phyloP scores from a whole-genome alignment of 1,140 invertebrate species.

The Acromyrmex echinatior region DNA sequence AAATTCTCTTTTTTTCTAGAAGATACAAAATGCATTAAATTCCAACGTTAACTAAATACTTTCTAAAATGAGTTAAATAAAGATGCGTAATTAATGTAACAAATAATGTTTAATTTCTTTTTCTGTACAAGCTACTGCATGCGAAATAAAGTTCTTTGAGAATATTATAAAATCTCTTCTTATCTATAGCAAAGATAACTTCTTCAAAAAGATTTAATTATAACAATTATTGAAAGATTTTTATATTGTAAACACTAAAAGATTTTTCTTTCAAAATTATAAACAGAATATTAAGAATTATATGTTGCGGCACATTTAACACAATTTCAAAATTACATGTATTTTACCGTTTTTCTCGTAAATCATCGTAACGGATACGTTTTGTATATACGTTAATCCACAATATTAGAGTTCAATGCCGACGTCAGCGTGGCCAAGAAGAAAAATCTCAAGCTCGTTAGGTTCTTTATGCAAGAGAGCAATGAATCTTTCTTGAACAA shows the following conservation, averaged over 20 bases:
- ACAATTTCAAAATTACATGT: not conserved
- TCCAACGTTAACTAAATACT: not conserved
- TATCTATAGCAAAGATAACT: not conserved
- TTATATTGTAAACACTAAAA: not conserved
- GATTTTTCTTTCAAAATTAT: not conserved
- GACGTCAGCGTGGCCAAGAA: not conserved
- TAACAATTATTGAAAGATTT: not conserved
- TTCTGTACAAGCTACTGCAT: not conserved
- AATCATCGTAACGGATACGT: constrained; percentile 26
- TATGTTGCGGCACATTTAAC: not conserved
- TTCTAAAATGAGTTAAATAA: not conserved
- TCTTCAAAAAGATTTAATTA: not conserved
- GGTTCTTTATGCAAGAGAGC: constrained; percentile 30
- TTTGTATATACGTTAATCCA: constrained; percentile 1
- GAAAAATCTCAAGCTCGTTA: constrained; percentile 54
- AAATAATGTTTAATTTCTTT: not conserved
- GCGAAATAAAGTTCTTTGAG: not conserved
- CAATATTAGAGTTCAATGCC: constrained; percentile 33
- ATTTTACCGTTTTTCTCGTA: not conserved
- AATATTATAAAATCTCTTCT: not conserved
- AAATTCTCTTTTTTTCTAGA: not conserved
- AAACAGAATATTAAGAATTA: not conserved
- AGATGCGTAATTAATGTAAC: not conserved
- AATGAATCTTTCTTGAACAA: constrained; percentile 58
- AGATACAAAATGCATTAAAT: not conserved